Evolutionary conservation across 1,140 invertebrate species (phyloP).

Genomic region (Temnothorax longispinosus): DNA sequence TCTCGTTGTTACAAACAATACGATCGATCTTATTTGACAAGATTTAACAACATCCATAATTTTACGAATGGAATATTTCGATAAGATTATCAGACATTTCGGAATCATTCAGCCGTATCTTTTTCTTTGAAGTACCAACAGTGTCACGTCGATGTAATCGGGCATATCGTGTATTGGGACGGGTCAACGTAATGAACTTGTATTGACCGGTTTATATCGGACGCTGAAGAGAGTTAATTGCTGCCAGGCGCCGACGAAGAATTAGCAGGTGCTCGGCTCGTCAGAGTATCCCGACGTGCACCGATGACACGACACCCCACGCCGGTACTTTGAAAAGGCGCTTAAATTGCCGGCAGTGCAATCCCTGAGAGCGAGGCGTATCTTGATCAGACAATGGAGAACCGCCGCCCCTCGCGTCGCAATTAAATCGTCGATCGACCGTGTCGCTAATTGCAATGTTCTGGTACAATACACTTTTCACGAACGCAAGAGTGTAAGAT

Average conservation of each 20-base stretch:
- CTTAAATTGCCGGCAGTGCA: slow-evolving; percentile 42
- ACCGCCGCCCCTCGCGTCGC: not conserved
- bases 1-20: not conserved
- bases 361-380: slow-evolving; percentile 20
- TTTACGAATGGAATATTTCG: not conserved
- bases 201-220: slow-evolving; percentile 43
- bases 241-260: slow-evolving; percentile 21
- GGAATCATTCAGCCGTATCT: not conserved
- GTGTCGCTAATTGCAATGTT: slow-evolving; percentile 17
- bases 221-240: slow-evolving; percentile 59
- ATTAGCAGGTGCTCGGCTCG: slow-evolving; percentile 29
- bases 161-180: not conserved
- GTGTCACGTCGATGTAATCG: not conserved
- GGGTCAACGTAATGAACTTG: not conserved
- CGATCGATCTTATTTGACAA: not conserved
- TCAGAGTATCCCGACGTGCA: not conserved
- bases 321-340: slow-evolving; percentile 36
- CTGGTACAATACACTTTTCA: not conserved
- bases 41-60: not conserved
- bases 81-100: not conserved
- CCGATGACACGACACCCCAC: not conserved
- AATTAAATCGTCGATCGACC: slow-evolving; percentile 45
- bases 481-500: not conserved
- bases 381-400: slow-evolving; percentile 41
- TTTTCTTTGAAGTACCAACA: not conserved